Evolutionary conservation across 1,140 invertebrate species (phyloP).

Genomic region (Panagrolaimus sp.): DNA sequence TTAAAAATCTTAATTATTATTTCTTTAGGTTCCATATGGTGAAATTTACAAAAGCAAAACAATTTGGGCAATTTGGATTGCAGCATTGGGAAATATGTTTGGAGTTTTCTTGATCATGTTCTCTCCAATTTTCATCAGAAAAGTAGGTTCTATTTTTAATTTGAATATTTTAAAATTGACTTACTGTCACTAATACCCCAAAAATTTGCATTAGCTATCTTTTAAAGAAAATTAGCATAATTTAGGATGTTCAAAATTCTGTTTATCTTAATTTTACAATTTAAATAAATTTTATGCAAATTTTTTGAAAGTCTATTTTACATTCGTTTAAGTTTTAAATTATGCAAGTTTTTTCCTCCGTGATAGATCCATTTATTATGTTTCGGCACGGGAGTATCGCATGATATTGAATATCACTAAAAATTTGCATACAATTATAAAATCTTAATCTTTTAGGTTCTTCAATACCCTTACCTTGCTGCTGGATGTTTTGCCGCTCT

Average conservation of each 20-base stretch:
- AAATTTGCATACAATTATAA: too few relatives aligned
- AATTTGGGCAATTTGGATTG: slow-evolving; percentile 54
- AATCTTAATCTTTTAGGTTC: slow-evolving; percentile 22
- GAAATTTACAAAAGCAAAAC: slow-evolving; percentile 28
- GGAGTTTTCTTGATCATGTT: slow-evolving; percentile 45
- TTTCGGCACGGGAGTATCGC: too few relatives aligned
- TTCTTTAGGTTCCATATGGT: slow-evolving; percentile 16
- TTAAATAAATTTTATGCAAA: slow-evolving; percentile 43
- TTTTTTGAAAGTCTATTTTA: slow-evolving; percentile 51
- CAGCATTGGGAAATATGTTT: slow-evolving; percentile 25
- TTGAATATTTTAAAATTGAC: too few relatives aligned
- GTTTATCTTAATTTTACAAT: slow-evolving; percentile 57
- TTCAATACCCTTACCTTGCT: slow-evolving; percentile 28
- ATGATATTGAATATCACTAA: too few relatives aligned
- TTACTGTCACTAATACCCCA: too few relatives aligned
- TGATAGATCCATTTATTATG: too few relatives aligned
- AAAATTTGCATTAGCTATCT: too few relatives aligned
- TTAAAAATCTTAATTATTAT: slow-evolving; percentile 43
- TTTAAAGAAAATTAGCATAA: too few relatives aligned
- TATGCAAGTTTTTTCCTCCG: too few relatives aligned
- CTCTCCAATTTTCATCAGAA: slow-evolving; percentile 38
- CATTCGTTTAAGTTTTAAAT: too few relatives aligned
- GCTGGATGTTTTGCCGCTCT: slow-evolving; percentile 43
- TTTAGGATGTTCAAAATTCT: too few relatives aligned
- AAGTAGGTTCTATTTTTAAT: too few relatives aligned